Conservation (phyloP, 2,888 invertebrate genomes). For the Stenolophus ochropezus region DNA sequence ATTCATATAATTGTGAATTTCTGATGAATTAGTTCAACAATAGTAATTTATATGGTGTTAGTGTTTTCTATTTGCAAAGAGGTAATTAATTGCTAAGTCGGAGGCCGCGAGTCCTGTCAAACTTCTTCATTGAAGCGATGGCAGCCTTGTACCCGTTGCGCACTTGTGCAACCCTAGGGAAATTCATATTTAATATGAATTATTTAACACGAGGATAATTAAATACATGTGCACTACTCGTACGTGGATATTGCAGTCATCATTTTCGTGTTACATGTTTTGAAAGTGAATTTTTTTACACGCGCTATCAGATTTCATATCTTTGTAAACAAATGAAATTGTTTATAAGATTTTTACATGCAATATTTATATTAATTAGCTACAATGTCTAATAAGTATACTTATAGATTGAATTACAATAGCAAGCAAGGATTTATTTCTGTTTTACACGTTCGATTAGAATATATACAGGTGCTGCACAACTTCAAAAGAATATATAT, state of each 20-base stretch:
- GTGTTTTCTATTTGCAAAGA: not conserved
- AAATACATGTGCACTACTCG: slow-evolving; percentile 13
- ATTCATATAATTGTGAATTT: no score
- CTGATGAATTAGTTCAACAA: not conserved
- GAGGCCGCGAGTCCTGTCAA: slow-evolving; percentile 1
- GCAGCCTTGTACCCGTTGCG: slow-evolving; percentile 38
- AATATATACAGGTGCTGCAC: no score
- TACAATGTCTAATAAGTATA: no score
- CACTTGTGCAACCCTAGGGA: slow-evolving; percentile 34
- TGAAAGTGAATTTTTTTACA: slow-evolving; percentile 33
- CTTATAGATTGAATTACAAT: no score
- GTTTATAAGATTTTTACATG: not conserved
- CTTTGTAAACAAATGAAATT: not conserved
- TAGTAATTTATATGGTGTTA: not conserved
- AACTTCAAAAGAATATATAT: no score
- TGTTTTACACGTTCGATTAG: no score
- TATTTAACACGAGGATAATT: slow-evolving; percentile 29
- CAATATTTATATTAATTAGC: not conserved
- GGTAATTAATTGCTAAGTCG: slow-evolving; percentile 30
- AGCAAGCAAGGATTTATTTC: no score
- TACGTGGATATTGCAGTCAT: slow-evolving; percentile 27
- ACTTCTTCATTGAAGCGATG: not conserved
- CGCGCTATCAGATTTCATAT: slow-evolving; percentile 23
- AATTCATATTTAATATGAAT: slow-evolving; percentile 42
- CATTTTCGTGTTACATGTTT: slow-evolving; percentile 19